Evolutionary conservation across 2,113 vertebrate genomes (phyloP), one percentile per base, ranked within the genome.

Genomic region (Phodopus roborovskii): DNA sequence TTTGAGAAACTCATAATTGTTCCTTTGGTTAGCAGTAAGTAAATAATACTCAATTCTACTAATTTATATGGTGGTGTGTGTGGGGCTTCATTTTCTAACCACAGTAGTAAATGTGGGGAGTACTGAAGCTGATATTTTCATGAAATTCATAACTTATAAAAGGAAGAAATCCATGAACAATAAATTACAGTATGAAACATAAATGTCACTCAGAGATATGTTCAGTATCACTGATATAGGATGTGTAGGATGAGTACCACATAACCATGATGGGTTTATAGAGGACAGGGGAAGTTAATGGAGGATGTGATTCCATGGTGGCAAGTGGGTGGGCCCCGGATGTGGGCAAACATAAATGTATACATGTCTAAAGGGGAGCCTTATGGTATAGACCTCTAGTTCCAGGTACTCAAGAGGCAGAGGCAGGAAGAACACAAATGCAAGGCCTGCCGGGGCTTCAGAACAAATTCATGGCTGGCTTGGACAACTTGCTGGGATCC

Each of bases 1-100:
- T 73, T 92, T 81, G 70, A 66, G 66, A 74, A 88, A 81, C 17
- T 96, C 45, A 91, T 58, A 94, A 90, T 90, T 86, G 36, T 12
- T 30, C 79, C 17, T 95, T 92, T 15, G 24, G 50, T 91, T 95
- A 77, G 42, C n/a, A 64, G 13, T 39, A 45, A 94, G 36, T 3
- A 83, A 66, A 75, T 92, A 19, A 74, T 68, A 85, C 28, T 94
- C 53, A 71, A 36, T 82, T 78, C 70, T 84, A n/a, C 36, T 17
- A 82, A 74, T 45, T 94, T 83, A 92, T 94, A 60, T 30, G 60
- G 62, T 45, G 26, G 74, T 50, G 50, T 8, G 11, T 11, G 12
- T 17, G 9, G 11, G 45, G 45, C 3, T 45, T 13, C 56, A 68
- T 77, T 39, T 88, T 74, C 53, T 56, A 92, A 42, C 56, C 75